A percentile compares a stretch with the other conserved stretches of the same genome.
These are phyloP conservation scores for Dioctria rufipes DNA, from an alignment of 2,888 invertebrate species.

Conservation along the genomic window DNA sequence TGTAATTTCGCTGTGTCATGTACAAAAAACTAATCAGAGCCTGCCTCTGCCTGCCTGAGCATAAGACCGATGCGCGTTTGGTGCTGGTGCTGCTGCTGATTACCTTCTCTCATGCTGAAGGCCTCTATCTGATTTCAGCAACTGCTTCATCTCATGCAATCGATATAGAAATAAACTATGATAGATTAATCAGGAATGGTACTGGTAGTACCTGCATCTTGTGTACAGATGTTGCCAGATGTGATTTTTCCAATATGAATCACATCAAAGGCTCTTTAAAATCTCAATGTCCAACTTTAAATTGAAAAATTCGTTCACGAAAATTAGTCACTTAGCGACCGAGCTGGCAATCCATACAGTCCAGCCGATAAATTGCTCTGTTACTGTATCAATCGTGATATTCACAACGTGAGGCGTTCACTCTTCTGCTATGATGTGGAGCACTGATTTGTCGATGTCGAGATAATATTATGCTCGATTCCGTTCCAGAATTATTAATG, in stretches of 20 bases:
- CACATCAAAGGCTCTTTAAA: slow-evolving; percentile 4
- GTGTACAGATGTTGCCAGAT: slow-evolving; percentile 26
- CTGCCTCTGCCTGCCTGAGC: slow-evolving; percentile 34
- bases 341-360: slow-evolving; percentile 27
- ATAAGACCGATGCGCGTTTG: slow-evolving; percentile 19
- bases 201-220: too few relatives aligned
- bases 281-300: too few relatives aligned
- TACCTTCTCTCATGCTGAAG: slow-evolving; percentile 45
- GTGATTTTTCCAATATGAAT: slow-evolving; percentile 3
- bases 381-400: slow-evolving; percentile 38
- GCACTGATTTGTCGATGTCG: not conserved
- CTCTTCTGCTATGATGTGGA: slow-evolving; percentile 19
- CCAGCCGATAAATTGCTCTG: slow-evolving; percentile 41
- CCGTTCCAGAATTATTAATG: not conserved
- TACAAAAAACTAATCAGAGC: slow-evolving; percentile 53
- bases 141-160: slow-evolving; percentile 48
- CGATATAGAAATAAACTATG: slow-evolving; percentile 44
- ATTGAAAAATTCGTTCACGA: not conserved
- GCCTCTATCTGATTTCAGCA: slow-evolving; percentile 30
- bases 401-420: not conserved
- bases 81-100: slow-evolving; percentile 25
- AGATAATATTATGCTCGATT: not conserved
- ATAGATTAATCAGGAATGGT: slow-evolving; percentile 42
- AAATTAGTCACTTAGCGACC: slow-evolving; percentile 20
- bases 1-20: slow-evolving; percentile 53